Evolutionary conservation across 2,113 vertebrate species (phyloP).

Genomic region (Mola mola): DNA sequence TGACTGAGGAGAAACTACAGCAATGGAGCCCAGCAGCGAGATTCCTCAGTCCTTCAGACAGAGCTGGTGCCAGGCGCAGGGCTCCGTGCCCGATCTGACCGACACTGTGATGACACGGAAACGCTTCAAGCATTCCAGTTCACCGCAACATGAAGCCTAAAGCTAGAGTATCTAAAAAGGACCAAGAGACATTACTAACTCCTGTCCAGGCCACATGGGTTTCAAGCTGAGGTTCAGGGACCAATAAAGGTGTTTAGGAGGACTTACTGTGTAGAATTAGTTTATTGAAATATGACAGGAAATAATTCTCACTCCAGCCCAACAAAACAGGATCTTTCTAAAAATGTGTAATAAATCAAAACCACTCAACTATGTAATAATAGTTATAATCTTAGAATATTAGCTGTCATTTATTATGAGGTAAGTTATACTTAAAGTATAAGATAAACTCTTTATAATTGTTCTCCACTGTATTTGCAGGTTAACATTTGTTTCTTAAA

Average conservation of each 20-base stretch:
- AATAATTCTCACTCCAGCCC: too few species aligned
- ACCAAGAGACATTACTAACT: constrained; percentile 48
- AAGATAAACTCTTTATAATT: too few species aligned
- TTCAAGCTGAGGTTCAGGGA: constrained; percentile 9
- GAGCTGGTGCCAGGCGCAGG: constrained; percentile 46
- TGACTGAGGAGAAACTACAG: constrained; percentile 21
- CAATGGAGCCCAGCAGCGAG: constrained; percentile 53
- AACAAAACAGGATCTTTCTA: too few species aligned
- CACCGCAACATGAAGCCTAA: constrained; percentile 32
- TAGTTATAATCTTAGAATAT: too few species aligned
- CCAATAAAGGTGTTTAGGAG: constrained; percentile 1
- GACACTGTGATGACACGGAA: constrained; percentile 74
- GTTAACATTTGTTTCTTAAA: too few species aligned
- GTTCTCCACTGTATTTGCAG: too few species aligned
- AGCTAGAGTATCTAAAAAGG: constrained; percentile 55
- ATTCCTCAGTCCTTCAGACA: constrained; percentile 28
- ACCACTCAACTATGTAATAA: too few species aligned
- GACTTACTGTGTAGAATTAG: not conserved
- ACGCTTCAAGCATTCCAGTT: constrained; percentile 68
- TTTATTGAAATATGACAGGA: too few species aligned
- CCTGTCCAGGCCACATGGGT: constrained; percentile 46
- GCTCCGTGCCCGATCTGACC: constrained; percentile 60
- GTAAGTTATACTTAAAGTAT: too few species aligned
- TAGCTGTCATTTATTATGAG: too few species aligned
- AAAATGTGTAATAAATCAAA: too few species aligned